phyloP scores from a whole-genome alignment of 2,113 vertebrate species.

The Gavialis gangeticus region DNA sequence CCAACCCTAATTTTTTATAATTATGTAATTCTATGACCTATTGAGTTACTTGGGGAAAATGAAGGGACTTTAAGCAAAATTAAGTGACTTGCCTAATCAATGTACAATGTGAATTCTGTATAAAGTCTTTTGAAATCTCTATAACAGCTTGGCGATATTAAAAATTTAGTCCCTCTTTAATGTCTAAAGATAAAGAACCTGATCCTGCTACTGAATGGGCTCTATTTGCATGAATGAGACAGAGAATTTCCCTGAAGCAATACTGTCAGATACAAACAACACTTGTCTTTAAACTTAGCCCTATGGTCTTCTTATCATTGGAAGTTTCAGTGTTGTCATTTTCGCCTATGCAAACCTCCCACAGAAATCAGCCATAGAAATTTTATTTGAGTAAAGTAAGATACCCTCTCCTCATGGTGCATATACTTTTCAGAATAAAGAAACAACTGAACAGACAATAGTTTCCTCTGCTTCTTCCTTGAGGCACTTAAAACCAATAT shows the following conservation, averaged over 20 bases:
- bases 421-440: background rate
- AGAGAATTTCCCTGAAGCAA: background rate
- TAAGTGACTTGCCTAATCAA: too few relatives aligned
- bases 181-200: background rate
- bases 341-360: background rate
- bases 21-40: too few relatives aligned
- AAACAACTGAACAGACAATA: background rate
- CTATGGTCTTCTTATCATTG: background rate
- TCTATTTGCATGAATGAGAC: background rate
- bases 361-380: background rate
- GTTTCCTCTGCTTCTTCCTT: conserved; percentile 23
- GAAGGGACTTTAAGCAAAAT: too few relatives aligned
- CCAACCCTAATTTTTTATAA: too few relatives aligned
- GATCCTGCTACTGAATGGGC: background rate
- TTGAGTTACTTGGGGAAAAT: too few relatives aligned
- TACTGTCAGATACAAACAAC: background rate
- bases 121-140: too few relatives aligned
- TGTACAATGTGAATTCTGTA: too few relatives aligned
- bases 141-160: too few relatives aligned
- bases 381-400: background rate
- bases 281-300: background rate
- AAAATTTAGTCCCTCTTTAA: background rate
- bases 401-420: background rate
- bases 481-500: background rate
- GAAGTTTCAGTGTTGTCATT: background rate